These are phyloP conservation scores for Cydia strobilella DNA, from an alignment of 1,140 invertebrate species.

Conservation along the genomic window DNA sequence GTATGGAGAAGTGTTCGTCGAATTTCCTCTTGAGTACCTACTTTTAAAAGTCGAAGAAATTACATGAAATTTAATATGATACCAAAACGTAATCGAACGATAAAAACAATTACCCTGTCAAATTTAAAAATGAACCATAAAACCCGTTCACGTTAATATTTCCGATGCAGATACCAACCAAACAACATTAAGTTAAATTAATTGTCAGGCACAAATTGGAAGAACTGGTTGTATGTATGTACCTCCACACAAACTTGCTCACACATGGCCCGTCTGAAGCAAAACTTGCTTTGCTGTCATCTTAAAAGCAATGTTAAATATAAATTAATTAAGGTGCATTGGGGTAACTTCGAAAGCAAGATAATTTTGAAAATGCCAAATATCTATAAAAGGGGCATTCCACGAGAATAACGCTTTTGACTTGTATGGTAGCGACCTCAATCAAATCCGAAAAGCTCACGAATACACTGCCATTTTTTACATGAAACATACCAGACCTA, in stretches of 20 bases:
- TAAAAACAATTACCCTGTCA: conserved; percentile 7
- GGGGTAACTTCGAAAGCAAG: too few species aligned
- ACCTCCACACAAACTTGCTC: neutral
- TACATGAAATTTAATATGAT: neutral
- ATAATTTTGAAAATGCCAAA: too few species aligned
- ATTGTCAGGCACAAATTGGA: conserved; percentile 20
- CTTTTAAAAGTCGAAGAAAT: neutral
- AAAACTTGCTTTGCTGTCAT: neutral
- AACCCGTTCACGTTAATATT: neutral
- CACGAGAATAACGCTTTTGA: too few species aligned
- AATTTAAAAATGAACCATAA: neutral
- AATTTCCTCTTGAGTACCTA: too few species aligned
- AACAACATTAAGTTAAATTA: conserved; percentile 17
- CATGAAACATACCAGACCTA: too few species aligned
- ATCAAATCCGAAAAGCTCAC: too few species aligned
- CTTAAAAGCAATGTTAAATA: neutral
- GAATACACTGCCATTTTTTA: too few species aligned
- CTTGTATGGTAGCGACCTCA: too few species aligned
- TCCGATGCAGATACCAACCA: conserved; percentile 17
- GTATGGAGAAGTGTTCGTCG: too few species aligned
- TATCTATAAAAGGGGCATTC: too few species aligned
- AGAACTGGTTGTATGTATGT: neutral
- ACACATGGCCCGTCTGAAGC: neutral
- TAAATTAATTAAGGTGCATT: too few species aligned
- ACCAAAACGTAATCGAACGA: conserved; percentile 8